Conservation (phyloP, 2,113 vertebrate genomes). For the Helogale parvula region DNA sequence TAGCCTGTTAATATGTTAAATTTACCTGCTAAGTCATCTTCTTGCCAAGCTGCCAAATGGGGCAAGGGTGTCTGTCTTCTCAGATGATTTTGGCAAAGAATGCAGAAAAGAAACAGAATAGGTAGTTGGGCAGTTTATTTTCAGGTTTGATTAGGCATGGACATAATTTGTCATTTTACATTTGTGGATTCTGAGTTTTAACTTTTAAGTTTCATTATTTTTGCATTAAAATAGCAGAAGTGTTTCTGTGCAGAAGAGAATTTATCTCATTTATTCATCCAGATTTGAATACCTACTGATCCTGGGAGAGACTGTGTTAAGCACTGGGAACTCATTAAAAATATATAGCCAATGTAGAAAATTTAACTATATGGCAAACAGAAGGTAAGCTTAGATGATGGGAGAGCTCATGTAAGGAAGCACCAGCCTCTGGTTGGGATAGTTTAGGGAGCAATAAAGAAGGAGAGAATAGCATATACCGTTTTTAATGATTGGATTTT, state of each 20-base stretch:
- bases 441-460: not conserved
- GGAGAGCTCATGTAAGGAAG: not conserved
- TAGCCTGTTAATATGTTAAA: not conserved
- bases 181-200: constrained; percentile 13
- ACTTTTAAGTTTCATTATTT: constrained; percentile 28
- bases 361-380: constrained; percentile 25
- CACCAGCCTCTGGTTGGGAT: not conserved
- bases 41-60: not conserved
- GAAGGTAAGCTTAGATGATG: not conserved
- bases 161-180: constrained; percentile 18
- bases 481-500: not conserved
- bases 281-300: not conserved
- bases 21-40: not conserved
- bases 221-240: not conserved
- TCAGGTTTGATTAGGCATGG: not conserved
- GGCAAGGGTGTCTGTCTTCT: not conserved
- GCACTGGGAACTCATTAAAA: constrained; percentile 20
- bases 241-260: not conserved
- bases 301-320: not conserved
- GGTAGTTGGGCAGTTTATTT: not conserved
- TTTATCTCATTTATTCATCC: not conserved
- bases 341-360: not conserved
- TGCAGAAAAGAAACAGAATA: not conserved
- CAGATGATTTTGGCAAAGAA: constrained; percentile 1
- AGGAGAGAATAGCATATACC: not conserved